Evolutionary conservation across 2,113 vertebrate genomes (phyloP), one percentile per base, ranked within the genome.

Genomic region (Ceratotherium simum): DNA sequence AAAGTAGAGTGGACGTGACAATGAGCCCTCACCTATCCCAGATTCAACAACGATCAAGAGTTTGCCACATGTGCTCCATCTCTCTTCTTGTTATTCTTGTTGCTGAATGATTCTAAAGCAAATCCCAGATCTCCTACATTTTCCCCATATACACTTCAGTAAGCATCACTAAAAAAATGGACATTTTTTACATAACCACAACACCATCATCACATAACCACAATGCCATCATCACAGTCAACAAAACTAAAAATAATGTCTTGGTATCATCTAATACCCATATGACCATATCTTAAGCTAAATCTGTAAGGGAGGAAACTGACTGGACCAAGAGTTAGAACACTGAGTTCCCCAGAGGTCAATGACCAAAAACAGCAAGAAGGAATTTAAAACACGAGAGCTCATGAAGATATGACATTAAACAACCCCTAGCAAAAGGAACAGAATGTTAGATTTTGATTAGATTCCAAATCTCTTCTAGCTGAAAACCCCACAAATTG

Each of bases 71-170:
- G 23, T 36, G 62, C 33, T 88, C 73, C 46, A 91, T 21, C 70
- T 58, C 46, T 67, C 6, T 90, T 75, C 76, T 81, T 69, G 46
- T 89, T 93, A 86, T 70, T 75, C 62, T 69, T 89, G 36, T 25
- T 88, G 48, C 27, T 94, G 54, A 96, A 64, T 67, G 95, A 73
- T 81, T 79, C 33, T 85, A 93, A 91, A 82, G 58, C 31, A 94
- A 91, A 75, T 69, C 36, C 29, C 91, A 92, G 58, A 64, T 91
- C 27, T 60, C 54, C 13, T 81, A 17, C 14, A 93, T 76, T 95
- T 82, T 54, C 42, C n/a, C 51, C 20, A 60, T 1, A 81, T 10
- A 82, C 20, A 96, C 4, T 18, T 82, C 25, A 93, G 31, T 65
- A 90, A 54, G 12, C 9, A 78, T 39, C 36, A 27, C 56, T 80